Evolutionary conservation across 2,797 vertebrate genomes (phyloP).

Genomic region (Pangasius sanitwongsei): DNA sequence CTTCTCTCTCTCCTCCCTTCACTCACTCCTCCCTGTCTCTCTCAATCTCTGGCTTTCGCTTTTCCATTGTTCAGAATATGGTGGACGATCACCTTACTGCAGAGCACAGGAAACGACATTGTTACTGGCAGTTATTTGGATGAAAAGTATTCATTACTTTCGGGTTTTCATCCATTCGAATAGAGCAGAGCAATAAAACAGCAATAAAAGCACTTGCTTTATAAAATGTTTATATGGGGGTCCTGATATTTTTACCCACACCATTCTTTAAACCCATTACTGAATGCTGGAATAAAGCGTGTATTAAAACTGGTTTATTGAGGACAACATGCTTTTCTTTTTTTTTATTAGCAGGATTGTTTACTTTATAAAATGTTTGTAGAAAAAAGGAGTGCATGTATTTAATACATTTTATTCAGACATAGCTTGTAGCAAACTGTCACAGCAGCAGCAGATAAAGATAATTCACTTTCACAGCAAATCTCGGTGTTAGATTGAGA

Average conservation of each 20-base stretch:
- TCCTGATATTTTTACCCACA: slow-evolving; percentile 14
- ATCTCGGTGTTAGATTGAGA: background rate
- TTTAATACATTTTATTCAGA: slow-evolving; percentile 18
- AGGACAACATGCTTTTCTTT: slow-evolving; percentile 25
- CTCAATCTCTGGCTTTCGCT: slow-evolving; percentile 33
- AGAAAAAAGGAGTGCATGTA: slow-evolving; percentile 22
- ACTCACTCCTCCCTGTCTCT: slow-evolving; percentile 5
- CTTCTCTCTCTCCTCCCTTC: background rate
- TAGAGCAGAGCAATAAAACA: slow-evolving; percentile 30
- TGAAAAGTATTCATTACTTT: slow-evolving; percentile 39
- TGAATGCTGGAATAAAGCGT: slow-evolving; percentile 12
- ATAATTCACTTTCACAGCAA: background rate
- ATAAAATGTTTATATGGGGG: slow-evolving; percentile 24
- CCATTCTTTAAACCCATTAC: slow-evolving; percentile 2
- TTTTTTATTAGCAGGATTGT: slow-evolving; percentile 34
- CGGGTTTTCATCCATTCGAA: slow-evolving; percentile 34
- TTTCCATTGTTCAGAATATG: slow-evolving; percentile 26
- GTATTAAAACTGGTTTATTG: slow-evolving; percentile 41
- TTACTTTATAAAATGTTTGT: slow-evolving; percentile 34
- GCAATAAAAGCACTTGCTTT: slow-evolving; percentile 26
- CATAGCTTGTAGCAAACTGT: background rate
- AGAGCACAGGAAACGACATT: slow-evolving; percentile 8
- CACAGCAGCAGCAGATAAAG: slow-evolving; percentile 10
- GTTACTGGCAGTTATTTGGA: slow-evolving; percentile 23
- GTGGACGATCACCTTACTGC: slow-evolving; percentile 40